Evolutionary conservation across 2,888 invertebrate species (phyloP).

Genomic region (Ceriagrion tenellum): DNA sequence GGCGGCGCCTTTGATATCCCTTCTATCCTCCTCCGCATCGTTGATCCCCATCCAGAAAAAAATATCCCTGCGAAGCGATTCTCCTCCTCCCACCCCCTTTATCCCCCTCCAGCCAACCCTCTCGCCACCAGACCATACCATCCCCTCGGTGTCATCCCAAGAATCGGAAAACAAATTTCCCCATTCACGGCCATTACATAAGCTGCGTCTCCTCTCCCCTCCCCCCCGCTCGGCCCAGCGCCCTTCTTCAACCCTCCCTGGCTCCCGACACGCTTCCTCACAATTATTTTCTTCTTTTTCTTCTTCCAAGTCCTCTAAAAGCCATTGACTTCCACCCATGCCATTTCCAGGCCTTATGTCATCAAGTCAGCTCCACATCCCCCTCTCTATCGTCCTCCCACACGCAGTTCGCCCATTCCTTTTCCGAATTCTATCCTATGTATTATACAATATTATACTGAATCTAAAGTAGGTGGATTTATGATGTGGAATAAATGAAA

Average conservation of each 20-base stretch:
- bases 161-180: not conserved
- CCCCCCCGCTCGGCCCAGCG: not conserved
- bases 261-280: not conserved
- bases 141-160: not conserved
- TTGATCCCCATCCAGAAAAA: not conserved
- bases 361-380: too few relatives aligned
- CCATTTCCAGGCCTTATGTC: not conserved
- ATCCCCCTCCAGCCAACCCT: not conserved
- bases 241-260: not conserved
- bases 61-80: not conserved
- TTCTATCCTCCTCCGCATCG: not conserved
- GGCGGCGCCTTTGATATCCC: not conserved
- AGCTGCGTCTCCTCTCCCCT: not conserved
- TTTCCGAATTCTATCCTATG: too few relatives aligned
- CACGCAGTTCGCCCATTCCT: too few relatives aligned
- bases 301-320: not conserved
- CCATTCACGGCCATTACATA: constrained; percentile 9
- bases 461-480: not conserved
- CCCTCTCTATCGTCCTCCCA: too few relatives aligned
- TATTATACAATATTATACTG: too few relatives aligned
- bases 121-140: not conserved
- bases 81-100: not conserved
- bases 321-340: not conserved
- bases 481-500: too few relatives aligned
- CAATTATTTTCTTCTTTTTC: not conserved